A percentile compares a stretch with the other conserved stretches of the same genome.
phyloP scores from a whole-genome alignment of 2,797 vertebrate species.

The Pangasius krempfi region DNA sequence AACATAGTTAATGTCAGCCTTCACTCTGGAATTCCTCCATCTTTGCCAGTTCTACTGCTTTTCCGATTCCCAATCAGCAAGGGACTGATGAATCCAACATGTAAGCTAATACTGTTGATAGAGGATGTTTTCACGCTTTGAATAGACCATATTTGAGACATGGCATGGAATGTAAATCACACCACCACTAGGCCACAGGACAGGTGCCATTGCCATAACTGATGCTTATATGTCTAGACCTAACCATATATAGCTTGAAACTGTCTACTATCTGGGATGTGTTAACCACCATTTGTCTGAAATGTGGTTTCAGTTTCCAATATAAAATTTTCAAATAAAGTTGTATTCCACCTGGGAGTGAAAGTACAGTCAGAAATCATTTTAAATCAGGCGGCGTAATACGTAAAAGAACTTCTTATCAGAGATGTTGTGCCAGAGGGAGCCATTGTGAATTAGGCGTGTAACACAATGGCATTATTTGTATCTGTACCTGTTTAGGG shows the following conservation, averaged over 20 bases:
- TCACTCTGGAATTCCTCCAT: constrained; percentile 1
- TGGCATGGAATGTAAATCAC: background rate
- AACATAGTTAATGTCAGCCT: background rate
- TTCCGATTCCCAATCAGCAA: background rate
- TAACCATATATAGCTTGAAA: constrained; percentile 15
- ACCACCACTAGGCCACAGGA: background rate
- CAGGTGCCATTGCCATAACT: background rate
- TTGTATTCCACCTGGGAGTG: background rate
- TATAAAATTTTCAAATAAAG: background rate
- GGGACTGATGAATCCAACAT: background rate
- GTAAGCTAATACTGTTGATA: background rate
- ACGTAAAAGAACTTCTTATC: background rate
- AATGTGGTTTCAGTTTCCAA: constrained; percentile 9
- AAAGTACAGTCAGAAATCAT: background rate
- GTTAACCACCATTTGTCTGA: constrained; percentile 24
- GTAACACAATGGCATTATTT: background rate
- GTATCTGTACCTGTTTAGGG: background rate
- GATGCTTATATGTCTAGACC: background rate
- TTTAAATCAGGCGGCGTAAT: background rate
- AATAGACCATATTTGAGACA: background rate
- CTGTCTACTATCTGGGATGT: background rate
- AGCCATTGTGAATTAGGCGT: background rate
- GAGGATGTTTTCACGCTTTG: background rate
- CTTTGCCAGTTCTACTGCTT: background rate
- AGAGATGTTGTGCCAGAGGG: background rate